Evolutionary conservation across 30 jellyfish, hydroid and myxozoan genomes (phyloP), one percentile per base, ranked within the genome.

Genomic region (Phacellophora camtschatica): DNA sequence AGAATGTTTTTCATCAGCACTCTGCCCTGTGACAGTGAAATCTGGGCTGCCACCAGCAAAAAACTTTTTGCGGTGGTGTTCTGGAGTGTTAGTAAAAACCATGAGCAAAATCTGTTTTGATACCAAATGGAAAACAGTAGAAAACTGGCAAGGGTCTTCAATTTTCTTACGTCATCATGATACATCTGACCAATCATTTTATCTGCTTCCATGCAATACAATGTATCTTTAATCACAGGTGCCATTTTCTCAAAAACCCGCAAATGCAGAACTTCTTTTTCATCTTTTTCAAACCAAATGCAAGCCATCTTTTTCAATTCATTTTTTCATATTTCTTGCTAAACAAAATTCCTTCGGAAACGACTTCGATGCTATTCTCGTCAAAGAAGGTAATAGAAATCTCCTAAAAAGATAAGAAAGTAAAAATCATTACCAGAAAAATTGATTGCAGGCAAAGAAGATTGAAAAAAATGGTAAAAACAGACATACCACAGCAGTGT

Each of bases 161-260:
- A 67, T 67, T 67, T 67, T 67, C n/a, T 19, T 34, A 67, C 42
- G 15, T 67, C 66, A 70, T 34, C 23, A 25, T 70, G 71, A 70
- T 70, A 70, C 51, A 42, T 70, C 41, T 70, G 53, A 43, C 49
- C 20, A 70, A 70, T 70, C 84, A 70, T 70, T 42, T 70, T 71
- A 70, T 70, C 84, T n/a, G 71, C 37, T 55, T 70, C 84, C 69
- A 70, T 70, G 49, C 84, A 43, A 49, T 53, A 70, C n/a, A 43
- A 15, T 10, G 84, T 33, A 15, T 70, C 84, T 34, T 18, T 70
- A 42, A 70, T 49, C 41, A 70, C 45, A 70, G 84, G 20, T 70
- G 37, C 51, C 46, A 35, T 66, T 66, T 66, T 65, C 45, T 58
- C 46, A n/a, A 58, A 22, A 13, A 22, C 49, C 28, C 15, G 73